phyloP scores from a whole-genome alignment of 2,113 vertebrate species.

The Otis tarda region DNA sequence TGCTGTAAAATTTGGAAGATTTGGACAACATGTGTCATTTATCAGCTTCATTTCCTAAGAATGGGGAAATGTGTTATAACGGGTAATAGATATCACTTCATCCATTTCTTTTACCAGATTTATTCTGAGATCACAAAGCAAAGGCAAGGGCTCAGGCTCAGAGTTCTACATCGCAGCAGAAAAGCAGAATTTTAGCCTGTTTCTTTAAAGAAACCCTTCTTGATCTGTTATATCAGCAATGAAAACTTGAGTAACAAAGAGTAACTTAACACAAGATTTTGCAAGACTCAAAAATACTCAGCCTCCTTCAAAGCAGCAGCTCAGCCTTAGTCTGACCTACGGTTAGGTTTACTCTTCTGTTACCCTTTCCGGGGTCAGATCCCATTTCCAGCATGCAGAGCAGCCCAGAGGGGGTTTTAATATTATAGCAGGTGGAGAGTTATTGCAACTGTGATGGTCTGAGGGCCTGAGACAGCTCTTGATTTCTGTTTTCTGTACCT shows the following conservation, averaged over 20 bases:
- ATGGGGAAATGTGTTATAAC: constrained; percentile 5
- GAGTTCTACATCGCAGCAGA: neutral
- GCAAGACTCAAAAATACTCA: neutral
- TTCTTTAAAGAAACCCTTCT: constrained; percentile 7
- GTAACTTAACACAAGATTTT: neutral
- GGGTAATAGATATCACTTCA: neutral
- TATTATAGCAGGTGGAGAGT: neutral
- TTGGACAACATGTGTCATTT: constrained; percentile 51
- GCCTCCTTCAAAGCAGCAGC: neutral
- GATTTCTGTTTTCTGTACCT: neutral
- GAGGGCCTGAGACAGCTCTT: neutral
- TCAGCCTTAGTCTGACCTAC: neutral
- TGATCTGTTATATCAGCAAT: neutral
- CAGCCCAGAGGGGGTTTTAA: neutral
- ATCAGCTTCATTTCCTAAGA: neutral
- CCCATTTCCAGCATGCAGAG: neutral
- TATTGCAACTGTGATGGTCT: neutral
- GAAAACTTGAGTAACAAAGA: neutral
- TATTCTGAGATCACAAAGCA: neutral
- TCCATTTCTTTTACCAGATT: neutral
- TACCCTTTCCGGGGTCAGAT: neutral
- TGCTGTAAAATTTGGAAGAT: constrained; percentile 61
- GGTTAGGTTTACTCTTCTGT: neutral
- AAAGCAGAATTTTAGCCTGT: neutral
- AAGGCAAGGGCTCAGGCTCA: neutral